These are phyloP conservation scores for Tribolium freemani DNA, from an alignment of 2,888 invertebrate genomes.

Conservation along the genomic window DNA sequence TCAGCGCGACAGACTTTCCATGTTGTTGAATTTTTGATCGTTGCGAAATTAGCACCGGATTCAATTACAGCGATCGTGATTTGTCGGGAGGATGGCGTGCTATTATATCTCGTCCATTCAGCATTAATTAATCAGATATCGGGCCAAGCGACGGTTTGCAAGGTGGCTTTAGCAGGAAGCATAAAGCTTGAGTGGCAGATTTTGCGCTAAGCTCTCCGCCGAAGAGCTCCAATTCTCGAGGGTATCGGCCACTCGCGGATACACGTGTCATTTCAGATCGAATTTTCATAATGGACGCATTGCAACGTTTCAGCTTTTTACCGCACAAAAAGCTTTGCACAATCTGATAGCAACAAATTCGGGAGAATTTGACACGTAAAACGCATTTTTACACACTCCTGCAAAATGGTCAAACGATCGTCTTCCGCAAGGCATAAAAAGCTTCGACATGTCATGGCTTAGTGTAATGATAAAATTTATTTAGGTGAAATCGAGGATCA, in stretches of 20 bases:
- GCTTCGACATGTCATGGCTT: too few relatives aligned
- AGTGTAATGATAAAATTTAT: too few relatives aligned
- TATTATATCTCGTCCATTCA: conserved; percentile 25
- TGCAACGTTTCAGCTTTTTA: neutral
- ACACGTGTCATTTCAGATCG: conserved; percentile 17
- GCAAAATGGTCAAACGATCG: too few relatives aligned
- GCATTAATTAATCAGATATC: conserved; percentile 35
- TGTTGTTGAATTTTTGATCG: neutral
- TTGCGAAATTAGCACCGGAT: conserved; percentile 3
- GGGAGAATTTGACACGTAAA: neutral
- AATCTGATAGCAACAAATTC: neutral
- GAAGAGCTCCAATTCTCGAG: conserved; percentile 40
- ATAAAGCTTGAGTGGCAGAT: conserved; percentile 47
- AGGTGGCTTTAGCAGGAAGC: conserved; percentile 41
- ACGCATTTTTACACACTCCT: too few relatives aligned
- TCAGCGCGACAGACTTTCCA: neutral
- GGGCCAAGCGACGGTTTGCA: conserved; percentile 27
- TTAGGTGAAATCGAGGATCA: too few relatives aligned
- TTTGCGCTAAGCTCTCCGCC: conserved; percentile 42
- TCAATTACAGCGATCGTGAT: conserved; percentile 23
- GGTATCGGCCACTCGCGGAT: conserved; percentile 21
- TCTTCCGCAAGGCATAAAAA: too few relatives aligned
- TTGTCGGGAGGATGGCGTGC: conserved; percentile 20
- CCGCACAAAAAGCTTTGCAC: neutral
- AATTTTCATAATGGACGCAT: neutral